Evolutionary conservation across 92 coral and sea anemone genomes (phyloP).

Genomic region (Blastomussa wellsi): DNA sequence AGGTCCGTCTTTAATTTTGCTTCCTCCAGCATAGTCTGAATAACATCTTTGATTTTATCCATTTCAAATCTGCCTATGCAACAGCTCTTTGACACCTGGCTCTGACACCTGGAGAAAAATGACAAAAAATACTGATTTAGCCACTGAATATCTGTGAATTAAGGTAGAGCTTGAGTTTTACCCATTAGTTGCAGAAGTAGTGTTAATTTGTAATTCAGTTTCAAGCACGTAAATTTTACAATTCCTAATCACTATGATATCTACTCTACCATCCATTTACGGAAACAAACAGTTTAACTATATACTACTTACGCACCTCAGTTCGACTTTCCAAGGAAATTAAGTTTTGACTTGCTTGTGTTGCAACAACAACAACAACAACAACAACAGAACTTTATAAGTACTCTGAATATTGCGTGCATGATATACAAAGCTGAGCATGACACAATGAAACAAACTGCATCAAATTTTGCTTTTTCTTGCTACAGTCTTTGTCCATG

Average conservation of each 20-base stretch:
- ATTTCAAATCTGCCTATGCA: background rate
- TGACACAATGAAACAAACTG: no score
- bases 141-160: background rate
- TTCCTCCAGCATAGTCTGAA: background rate
- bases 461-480: no score
- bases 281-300: background rate
- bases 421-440: no score
- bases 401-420: background rate
- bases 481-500: background rate
- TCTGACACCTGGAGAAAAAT: background rate
- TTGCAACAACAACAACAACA: no score
- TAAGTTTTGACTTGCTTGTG: no score
- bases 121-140: background rate
- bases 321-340: background rate
- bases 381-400: background rate
- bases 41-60: conserved; percentile 16
- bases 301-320: background rate
- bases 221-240: background rate
- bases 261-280: background rate
- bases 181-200: background rate
- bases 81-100: background rate
- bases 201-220: background rate
- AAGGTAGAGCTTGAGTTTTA: background rate
- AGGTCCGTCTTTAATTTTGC: background rate
- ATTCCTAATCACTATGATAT: background rate